phyloP scores from a whole-genome alignment of 1,140 invertebrate species.

The Hypsibius dujardini region DNA sequence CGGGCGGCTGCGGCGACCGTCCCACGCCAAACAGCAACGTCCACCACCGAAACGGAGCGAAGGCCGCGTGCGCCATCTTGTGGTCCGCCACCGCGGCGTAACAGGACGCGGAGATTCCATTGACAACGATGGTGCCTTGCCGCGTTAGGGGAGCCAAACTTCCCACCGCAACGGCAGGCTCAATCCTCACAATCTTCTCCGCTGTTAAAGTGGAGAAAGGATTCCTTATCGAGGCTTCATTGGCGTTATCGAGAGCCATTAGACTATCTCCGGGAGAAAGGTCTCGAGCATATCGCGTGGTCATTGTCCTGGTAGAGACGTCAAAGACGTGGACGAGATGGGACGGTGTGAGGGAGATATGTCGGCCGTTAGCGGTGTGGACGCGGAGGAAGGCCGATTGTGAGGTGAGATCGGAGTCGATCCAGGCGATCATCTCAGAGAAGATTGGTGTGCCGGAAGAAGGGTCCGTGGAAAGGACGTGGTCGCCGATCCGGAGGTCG shows the following conservation, averaged over 20 bases:
- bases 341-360: conserved; percentile 59
- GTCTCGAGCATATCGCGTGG: conserved; percentile 31
- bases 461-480: conserved; percentile 51
- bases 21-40: neutral
- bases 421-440: conserved; percentile 70
- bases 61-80: conserved; percentile 57
- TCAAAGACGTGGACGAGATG: conserved; percentile 48
- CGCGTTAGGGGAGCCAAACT: conserved; percentile 73
- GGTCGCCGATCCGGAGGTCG: conserved; percentile 55
- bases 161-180: conserved; percentile 43
- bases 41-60: conserved; percentile 49
- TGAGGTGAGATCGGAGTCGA: conserved; percentile 54
- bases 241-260: conserved; percentile 21
- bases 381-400: conserved; percentile 51
- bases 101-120: conserved; percentile 76
- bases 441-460: conserved; percentile 49
- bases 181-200: conserved; percentile 45
- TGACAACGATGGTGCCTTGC: conserved; percentile 68
- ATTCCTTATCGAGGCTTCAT: neutral
- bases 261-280: conserved; percentile 32
- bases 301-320: neutral
- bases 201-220: conserved; percentile 23
- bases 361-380: conserved; percentile 46
- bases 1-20: neutral
- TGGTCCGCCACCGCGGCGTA: conserved; percentile 77